Percentiles rank a stretch among this genome's conserved stretches.
phyloP scores from a whole-genome alignment of 1,140 invertebrate genomes.

The Formica selysi region DNA sequence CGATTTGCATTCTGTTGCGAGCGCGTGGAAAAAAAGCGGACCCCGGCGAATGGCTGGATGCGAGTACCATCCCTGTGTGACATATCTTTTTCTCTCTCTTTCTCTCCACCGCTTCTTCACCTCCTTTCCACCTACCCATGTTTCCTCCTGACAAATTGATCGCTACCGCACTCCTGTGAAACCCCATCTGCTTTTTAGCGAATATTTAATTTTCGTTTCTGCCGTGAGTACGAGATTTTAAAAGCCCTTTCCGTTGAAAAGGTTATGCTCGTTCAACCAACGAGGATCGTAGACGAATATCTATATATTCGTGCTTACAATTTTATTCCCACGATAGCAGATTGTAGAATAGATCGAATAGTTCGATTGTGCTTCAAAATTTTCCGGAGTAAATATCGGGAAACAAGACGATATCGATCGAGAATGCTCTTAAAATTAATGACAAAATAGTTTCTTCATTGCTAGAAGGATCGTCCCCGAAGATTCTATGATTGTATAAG shows the following conservation, averaged over 20 bases:
- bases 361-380: constrained; percentile 32
- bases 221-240: constrained; percentile 51
- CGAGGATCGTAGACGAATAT: constrained; percentile 16
- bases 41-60: constrained; percentile 31
- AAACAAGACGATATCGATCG: constrained; percentile 28
- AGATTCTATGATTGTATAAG: constrained; percentile 48
- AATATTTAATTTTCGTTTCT: constrained; percentile 63
- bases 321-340: constrained; percentile 32
- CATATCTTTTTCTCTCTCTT: background rate
- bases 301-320: background rate
- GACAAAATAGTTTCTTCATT: constrained; percentile 19
- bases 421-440: constrained; percentile 46
- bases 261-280: constrained; percentile 22
- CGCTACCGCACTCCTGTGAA: constrained; percentile 49
- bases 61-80: constrained; percentile 45
- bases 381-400: background rate
- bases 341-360: constrained; percentile 35
- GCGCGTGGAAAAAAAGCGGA: constrained; percentile 32
- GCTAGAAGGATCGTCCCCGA: background rate
- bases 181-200: constrained; percentile 47
- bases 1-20: constrained; percentile 66
- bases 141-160: constrained; percentile 60
- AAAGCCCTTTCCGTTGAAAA: constrained; percentile 37
- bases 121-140: background rate
- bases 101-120: background rate